These are phyloP conservation scores for Squalus acanthias DNA, from an alignment of 2,797 vertebrate genomes.

Conservation along the genomic window DNA sequence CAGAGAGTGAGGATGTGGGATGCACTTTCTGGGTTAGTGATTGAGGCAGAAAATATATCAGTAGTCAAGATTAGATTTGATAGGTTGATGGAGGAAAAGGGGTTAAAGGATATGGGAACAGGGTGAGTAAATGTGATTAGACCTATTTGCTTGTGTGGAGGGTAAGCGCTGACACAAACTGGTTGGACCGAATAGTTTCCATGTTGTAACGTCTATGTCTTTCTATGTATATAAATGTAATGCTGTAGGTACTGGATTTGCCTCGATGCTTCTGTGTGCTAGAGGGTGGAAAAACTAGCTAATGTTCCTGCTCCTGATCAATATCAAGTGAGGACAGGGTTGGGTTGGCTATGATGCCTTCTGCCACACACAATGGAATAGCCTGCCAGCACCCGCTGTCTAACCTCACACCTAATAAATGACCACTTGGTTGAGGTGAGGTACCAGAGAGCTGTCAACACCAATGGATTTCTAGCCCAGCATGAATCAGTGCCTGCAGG, in stretches of 20 bases:
- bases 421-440: conserved; percentile 15
- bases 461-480: background rate
- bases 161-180: background rate
- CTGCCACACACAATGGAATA: background rate
- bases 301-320: background rate
- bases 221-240: background rate
- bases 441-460: background rate
- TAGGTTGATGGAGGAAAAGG: background rate
- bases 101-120: background rate
- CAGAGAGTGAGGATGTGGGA: background rate
- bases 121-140: background rate
- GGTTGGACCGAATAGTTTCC: background rate
- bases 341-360: background rate
- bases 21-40: background rate
- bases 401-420: conserved; percentile 2
- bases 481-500: background rate
- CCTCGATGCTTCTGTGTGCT: background rate
- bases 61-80: background rate
- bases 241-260: background rate
- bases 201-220: background rate
- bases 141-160: background rate
- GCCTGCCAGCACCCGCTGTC: background rate
- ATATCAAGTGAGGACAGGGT: background rate
- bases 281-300: background rate
- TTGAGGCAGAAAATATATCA: background rate